Evolutionary conservation across 2,888 invertebrate genomes (phyloP), one percentile per base, ranked within the genome.

Genomic region (Coenonympha glycerion): DNA sequence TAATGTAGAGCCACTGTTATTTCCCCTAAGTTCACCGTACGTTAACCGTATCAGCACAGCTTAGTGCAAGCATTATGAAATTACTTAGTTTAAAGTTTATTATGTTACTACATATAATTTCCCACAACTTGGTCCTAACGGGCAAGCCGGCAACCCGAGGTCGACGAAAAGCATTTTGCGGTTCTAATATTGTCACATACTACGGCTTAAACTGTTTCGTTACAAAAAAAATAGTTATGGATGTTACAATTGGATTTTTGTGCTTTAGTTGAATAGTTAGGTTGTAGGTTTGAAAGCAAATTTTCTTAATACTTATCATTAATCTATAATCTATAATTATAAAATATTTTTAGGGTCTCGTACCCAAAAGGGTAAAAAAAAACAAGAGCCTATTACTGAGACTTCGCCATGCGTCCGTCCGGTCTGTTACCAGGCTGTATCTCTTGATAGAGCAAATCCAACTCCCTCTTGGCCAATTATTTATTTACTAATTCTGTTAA

Each of bases 101-200:
- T 36, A 22, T 37, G 44, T 18, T 18, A 49, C 28, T 34, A 39
- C 22, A 49, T 15, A 45, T 18, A 49, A 49, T 45, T 49, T 45
- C 45, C 45, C 40, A 53, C 46, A 48, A 37, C 45, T 49, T 39
- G 31, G 40, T 37, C 30, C 39, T 47, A 52, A 55, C 50, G 45
- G 45, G 34, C 40, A 33, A 44, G 49, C 50, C 47, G 44, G 34
- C 40, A 33, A 44, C 49, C 50, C 47, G 44, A 50, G 57, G 56
- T 48, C 44, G 47, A 46, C 50, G 53, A 52, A 59, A 64, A 64
- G 16, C 40, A 57, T 66, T 68, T 62, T 59, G 65, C 47, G 63
- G 64, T 62, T 65, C 60, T 52, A 61, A 60, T 65, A 16, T 26
- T 26, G 40, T 26, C 26, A 15, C 40, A 26, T 16, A 26, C 16